These are phyloP conservation scores for Pachycephus smyrnensis DNA, from an alignment of 2,888 invertebrate genomes.

Conservation along the genomic window DNA sequence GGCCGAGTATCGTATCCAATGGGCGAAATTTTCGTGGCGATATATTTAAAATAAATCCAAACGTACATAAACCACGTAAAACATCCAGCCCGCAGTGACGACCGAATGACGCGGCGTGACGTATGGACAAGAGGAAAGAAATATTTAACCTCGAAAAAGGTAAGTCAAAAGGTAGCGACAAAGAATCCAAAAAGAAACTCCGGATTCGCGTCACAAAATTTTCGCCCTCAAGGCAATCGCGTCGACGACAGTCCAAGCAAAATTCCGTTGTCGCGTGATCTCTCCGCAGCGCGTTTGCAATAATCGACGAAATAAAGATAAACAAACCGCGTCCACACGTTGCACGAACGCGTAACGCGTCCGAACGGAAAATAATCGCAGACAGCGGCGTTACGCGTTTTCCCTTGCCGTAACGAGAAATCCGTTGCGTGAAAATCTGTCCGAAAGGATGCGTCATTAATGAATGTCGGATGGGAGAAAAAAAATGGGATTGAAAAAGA, in stretches of 20 bases:
- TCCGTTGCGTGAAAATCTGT: background rate
- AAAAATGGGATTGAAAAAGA: slow-evolving; percentile 24
- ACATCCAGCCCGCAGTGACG: background rate
- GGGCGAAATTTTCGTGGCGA: background rate
- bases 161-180: background rate
- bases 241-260: background rate
- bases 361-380: background rate
- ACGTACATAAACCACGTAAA: background rate
- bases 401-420: background rate
- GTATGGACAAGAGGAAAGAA: background rate
- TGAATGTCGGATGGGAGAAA: slow-evolving; percentile 33
- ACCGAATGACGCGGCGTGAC: background rate
- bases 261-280: background rate
- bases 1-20: slow-evolving; percentile 18
- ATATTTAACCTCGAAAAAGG: background rate
- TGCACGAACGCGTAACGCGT: background rate
- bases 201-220: background rate
- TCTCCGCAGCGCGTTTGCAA: background rate
- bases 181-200: background rate
- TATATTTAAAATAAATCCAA: background rate
- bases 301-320: background rate
- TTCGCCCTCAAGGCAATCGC: background rate
- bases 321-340: background rate
- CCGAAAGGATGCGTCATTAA: slow-evolving; percentile 6
- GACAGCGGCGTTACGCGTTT: background rate